Base-by-base conservation (phyloP, 1,140 invertebrate genomes). In the Conus ventricosus region DNA sequence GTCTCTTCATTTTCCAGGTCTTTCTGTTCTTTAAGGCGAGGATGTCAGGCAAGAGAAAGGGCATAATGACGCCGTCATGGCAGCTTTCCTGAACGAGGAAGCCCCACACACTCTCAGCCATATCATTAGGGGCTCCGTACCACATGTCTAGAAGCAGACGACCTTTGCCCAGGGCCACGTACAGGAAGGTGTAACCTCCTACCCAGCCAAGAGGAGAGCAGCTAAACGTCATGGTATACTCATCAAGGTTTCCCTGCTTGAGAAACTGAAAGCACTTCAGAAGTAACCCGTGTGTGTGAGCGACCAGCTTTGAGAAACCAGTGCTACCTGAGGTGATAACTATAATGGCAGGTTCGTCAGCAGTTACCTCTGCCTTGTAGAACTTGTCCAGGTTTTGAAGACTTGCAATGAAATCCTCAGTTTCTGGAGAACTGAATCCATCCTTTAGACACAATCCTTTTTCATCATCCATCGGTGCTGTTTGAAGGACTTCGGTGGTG, bases 251-350 rank as follows among this genome's bases (percentile, higher is more conserved):
- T 25, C 15, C 51, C 23, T 5, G 53, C 5, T 76, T 4, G 6
- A 23, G n/a, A 25, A 27, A 23, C 6, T 76, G 20, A 5, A 17
- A 20, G 10, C 25, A 23, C 39, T 57, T 57, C 39, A 76, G 8
- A 13, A 87, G 17, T 20, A n/a, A 51, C 7, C 25, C 75, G 55
- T 88, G 87, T 8, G 76, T 82, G 17, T 60, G 39, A 7, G 57
- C 11, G 0, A 88, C 87, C 5, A 88, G 87, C 20, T 88, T 88
- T 10, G 87, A 82, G 25, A 82, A 88, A 0, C 87, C 87, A 11
- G 87, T 63, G 57, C 87, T 88, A 5, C 87, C 87, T n/a, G 87
- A 88, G 10, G 87, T 82, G n/a, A 78, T 88, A 51, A 88, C 63
- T 6, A 88, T 63, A 20, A 27, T 39, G 7, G 11, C n/a, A 17